phyloP scores from a whole-genome alignment of 2,888 invertebrate species.

The Colostygia pectinataria region DNA sequence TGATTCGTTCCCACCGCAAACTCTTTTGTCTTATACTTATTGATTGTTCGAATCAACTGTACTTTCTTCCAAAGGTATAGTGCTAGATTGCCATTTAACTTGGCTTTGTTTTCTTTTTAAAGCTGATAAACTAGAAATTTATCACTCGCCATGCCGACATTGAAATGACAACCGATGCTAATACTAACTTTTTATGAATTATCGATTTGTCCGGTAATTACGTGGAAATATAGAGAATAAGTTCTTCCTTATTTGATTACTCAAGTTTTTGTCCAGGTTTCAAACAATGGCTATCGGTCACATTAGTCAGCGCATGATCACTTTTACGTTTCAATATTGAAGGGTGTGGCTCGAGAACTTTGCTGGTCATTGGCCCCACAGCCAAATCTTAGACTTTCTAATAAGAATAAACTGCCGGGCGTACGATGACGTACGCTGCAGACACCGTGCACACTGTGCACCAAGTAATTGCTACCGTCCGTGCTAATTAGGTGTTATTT shows the following conservation, averaged over 20 bases:
- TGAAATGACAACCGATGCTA: neutral
- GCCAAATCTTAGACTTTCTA: conserved; percentile 77
- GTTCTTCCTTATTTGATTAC: too few species aligned
- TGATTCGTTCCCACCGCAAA: conserved; percentile 55
- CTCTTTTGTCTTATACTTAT: conserved; percentile 64
- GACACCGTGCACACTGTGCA: conserved; percentile 48
- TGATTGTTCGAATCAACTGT: conserved; percentile 52
- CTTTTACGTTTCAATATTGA: conserved; percentile 54
- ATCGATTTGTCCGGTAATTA: too few species aligned
- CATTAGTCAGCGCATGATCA: conserved; percentile 39
- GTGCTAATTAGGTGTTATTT: conserved; percentile 50
- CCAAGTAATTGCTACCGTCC: conserved; percentile 50
- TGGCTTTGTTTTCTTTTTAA: conserved; percentile 36
- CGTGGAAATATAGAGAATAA: too few species aligned
- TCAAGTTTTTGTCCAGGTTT: neutral
- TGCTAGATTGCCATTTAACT: conserved; percentile 47
- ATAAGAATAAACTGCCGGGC: conserved; percentile 63
- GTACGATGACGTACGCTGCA: conserved; percentile 50
- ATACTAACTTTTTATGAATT: too few species aligned
- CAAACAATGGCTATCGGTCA: conserved; percentile 17
- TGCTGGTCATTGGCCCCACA: conserved; percentile 64
- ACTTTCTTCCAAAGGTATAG: conserved; percentile 53
- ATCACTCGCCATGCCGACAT: too few species aligned
- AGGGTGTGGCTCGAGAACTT: conserved; percentile 62
- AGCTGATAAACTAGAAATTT: too few species aligned